Conservation (phyloP, 2,888 invertebrate species). For the Machimus atricapillus region DNA sequence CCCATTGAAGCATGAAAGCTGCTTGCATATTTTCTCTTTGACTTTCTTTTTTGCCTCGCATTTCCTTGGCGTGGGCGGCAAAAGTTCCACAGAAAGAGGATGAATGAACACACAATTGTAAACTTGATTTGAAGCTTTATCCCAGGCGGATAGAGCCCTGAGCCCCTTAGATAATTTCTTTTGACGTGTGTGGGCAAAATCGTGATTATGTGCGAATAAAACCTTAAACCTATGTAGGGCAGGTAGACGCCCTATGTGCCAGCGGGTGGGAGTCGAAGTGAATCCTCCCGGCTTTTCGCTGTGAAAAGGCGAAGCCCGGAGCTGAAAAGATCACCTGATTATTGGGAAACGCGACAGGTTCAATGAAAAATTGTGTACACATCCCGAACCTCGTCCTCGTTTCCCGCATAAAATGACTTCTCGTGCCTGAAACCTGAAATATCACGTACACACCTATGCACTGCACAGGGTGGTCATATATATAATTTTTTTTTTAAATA, state of each 20-base stretch:
- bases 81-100: not conserved
- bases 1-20: not conserved
- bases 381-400: not conserved
- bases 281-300: not conserved
- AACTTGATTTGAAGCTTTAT: constrained; percentile 19
- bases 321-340: not conserved
- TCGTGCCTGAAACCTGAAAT: not conserved
- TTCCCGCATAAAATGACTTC: not conserved
- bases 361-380: not conserved
- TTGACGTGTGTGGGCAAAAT: constrained; percentile 13
- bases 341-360: not conserved
- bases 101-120: constrained; percentile 14
- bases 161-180: not conserved
- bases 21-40: not conserved
- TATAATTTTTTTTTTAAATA: not conserved
- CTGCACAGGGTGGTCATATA: not conserved
- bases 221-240: not conserved
- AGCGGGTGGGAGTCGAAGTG: not conserved
- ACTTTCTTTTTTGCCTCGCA: not conserved
- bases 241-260: not conserved
- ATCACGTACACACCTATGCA: not conserved
- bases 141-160: not conserved
- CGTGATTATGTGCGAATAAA: not conserved
- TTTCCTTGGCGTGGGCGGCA: not conserved
- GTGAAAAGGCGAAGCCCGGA: not conserved